Base-by-base conservation (phyloP, 1,140 invertebrate species). In the Danaus plexippus region DNA sequence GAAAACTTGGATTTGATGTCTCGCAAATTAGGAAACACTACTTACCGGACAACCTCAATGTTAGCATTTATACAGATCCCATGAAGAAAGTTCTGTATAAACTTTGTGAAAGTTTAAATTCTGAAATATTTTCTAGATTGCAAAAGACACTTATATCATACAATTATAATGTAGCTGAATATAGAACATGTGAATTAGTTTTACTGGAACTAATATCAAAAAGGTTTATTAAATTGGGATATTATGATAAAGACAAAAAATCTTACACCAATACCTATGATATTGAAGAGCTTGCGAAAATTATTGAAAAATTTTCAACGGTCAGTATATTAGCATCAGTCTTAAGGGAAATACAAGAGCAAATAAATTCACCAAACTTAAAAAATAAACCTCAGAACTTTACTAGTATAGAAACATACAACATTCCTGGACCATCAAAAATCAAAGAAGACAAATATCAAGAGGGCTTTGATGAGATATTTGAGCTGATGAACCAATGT, bases 61-160 rank as follows among this genome's bases (percentile, higher is more conserved):
- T 68, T 5, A 73, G 59, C 46, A 59, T 70, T 45, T 70, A 78
- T 52, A 67, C 85, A 15, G 71, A 82, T 66, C 80, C 79, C n/a
- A 64, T 81, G 45, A 87, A 81, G 52, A 84, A 79, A 60, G 54
- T 64, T 12, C 54, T 87, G 43, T 87, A 85, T 50, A 71, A 68
- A 61, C 22, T 84, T 11, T 83, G 79, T 75, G 84, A 87, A 71
- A 65, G 63, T 61, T 70, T 83, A 41, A 76, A 66, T 18, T 52
- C 58, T 10, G 65, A 76, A 42, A 75, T 68, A 55, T 63, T 84
- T 11, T 12, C 58, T 7, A 81, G 73, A 57, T 61, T 87, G 18
- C 80, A 84, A 58, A 73, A 73, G 56, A 69, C 76, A 11, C 66
- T 87, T 43, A 11, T 59, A 12, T 71, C 79, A 51, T 80, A 71